Evolutionary conservation across 2,113 vertebrate species (phyloP).

Genomic region (human): DNA sequence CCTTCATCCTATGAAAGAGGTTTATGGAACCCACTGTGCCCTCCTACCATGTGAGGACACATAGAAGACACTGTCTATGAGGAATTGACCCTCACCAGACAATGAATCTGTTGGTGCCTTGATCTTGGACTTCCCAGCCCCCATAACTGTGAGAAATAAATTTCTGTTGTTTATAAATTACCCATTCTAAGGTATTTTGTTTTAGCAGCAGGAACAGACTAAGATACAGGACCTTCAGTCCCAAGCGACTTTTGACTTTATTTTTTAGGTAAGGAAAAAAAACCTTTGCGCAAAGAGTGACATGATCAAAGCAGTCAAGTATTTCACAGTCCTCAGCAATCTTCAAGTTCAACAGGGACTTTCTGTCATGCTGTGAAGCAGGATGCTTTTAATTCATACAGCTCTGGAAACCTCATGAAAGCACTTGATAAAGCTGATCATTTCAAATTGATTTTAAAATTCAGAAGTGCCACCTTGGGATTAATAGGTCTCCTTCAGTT

Average conservation of each 20-base stretch:
- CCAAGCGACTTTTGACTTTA: neutral
- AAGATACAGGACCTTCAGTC: neutral
- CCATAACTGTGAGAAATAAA: neutral
- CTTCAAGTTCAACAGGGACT: conserved; percentile 64
- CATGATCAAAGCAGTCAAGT: conserved; percentile 46
- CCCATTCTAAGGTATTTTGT: neutral
- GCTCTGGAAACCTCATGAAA: conserved; percentile 64
- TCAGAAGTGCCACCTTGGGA: conserved; percentile 45
- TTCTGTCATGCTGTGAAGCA: conserved; percentile 69
- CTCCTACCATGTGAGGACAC: neutral
- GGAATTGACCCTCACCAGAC: neutral
- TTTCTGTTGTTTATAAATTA: neutral
- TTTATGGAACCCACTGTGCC: neutral
- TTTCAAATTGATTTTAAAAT: conserved; percentile 76
- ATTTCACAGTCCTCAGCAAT: conserved; percentile 39
- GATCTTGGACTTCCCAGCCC: neutral
- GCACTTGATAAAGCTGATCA: conserved; percentile 64
- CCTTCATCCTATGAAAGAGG: neutral
- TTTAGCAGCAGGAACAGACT: neutral
- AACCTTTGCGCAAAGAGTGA: neutral
- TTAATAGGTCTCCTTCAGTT: conserved; percentile 58
- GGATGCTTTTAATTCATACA: conserved; percentile 61
- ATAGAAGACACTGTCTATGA: neutral
- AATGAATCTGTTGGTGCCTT: neutral
- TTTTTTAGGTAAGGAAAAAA: neutral